These are phyloP conservation scores for Dryas iulia DNA, from an alignment of 1,140 invertebrate genomes.

Conservation along the genomic window DNA sequence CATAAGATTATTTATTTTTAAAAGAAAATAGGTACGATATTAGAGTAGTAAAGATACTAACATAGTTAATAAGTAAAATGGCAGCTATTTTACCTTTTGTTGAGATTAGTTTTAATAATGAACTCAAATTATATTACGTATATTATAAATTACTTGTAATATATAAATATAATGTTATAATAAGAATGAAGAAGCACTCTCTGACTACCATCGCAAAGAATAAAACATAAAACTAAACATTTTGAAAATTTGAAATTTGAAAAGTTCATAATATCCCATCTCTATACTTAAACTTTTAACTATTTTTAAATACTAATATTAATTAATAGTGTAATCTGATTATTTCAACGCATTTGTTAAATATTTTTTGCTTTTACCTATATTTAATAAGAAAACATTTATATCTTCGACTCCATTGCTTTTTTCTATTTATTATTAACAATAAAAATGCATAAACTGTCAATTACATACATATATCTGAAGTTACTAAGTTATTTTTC, in stretches of 20 bases:
- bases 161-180: too few relatives aligned
- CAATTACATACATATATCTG: slow-evolving; percentile 13
- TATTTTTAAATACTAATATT: background rate
- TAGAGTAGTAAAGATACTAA: too few relatives aligned
- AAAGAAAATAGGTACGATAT: too few relatives aligned
- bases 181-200: too few relatives aligned
- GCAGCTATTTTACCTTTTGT: background rate
- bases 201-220: too few relatives aligned
- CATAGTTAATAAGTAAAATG: background rate
- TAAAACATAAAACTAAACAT: too few relatives aligned
- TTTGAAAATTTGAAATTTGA: background rate
- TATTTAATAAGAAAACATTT: background rate
- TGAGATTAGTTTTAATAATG: background rate
- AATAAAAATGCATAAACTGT: slow-evolving; percentile 10
- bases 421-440: background rate
- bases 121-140: too few relatives aligned
- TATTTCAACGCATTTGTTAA: background rate
- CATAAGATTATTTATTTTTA: too few relatives aligned
- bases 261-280: background rate
- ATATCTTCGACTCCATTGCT: background rate
- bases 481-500: slow-evolving; percentile 19
- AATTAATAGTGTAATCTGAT: background rate
- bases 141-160: too few relatives aligned
- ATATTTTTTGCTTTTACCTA: background rate
- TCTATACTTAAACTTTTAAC: slow-evolving; percentile 1